Percentiles rank a stretch among this genome's conserved stretches.
Conservation (phyloP, 2,797 vertebrate genomes). For the Sparidentex hasta region DNA sequence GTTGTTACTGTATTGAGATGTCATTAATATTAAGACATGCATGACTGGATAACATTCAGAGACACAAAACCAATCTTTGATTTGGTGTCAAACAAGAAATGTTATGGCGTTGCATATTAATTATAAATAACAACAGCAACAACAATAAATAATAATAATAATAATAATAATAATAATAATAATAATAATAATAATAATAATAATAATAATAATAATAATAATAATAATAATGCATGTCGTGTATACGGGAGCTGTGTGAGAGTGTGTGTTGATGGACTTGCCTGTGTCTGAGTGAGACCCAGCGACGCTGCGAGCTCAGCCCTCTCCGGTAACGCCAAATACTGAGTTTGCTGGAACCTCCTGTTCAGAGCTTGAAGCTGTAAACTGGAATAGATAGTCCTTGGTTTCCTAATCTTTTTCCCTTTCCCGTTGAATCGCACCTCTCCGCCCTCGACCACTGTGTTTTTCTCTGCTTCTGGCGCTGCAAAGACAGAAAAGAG, state of each 20-base stretch:
- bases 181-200: constrained; percentile 1
- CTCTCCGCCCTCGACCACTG: constrained; percentile 98
- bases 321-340: constrained; percentile 96
- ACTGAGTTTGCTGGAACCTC: constrained; percentile 98
- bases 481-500: constrained; percentile 71
- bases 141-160: constrained; percentile 18
- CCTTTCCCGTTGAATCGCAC: constrained; percentile 99
- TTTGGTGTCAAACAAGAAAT: not conserved
- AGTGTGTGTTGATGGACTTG: constrained; percentile 69
- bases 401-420: constrained; percentile 98
- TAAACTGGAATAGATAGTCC: constrained; percentile 98
- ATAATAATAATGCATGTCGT: not conserved
- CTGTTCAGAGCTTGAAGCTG: constrained; percentile 97
- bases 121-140: not conserved
- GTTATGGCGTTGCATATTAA: not conserved
- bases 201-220: constrained; percentile 1
- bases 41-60: not conserved
- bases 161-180: constrained; percentile 23
- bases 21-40: not conserved
- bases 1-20: not conserved
- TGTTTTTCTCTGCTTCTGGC: constrained; percentile 96
- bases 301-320: constrained; percentile 97
- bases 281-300: constrained; percentile 99
- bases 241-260: constrained; percentile 37
- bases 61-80: not conserved